phyloP scores from a whole-genome alignment of 1,140 invertebrate genomes.

The Macrostomum lignano region DNA sequence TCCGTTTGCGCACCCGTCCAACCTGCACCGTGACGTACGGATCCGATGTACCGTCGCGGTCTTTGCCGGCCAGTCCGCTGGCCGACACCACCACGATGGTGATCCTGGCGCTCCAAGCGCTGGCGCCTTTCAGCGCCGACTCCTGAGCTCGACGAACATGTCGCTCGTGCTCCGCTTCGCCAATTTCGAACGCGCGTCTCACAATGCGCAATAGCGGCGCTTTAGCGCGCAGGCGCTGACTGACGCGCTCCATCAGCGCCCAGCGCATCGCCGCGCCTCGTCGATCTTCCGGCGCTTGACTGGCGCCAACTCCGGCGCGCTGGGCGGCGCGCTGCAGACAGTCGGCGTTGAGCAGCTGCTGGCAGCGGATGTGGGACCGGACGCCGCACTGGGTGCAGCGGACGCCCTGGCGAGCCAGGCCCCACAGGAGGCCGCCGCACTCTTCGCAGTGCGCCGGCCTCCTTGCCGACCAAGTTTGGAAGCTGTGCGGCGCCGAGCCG shows the following conservation, averaged over 20 bases:
- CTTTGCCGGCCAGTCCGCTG: conserved; percentile 94
- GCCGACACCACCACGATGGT: conserved; percentile 83
- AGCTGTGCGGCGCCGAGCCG: conserved; percentile 93
- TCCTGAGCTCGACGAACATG: no score
- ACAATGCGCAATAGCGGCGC: no score
- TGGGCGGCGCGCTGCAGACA: conserved; percentile 93
- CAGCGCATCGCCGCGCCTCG: no score
- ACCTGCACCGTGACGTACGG: conserved; percentile 99
- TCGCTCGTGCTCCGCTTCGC: no score
- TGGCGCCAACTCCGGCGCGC: no score
- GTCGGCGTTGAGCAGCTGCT: conserved; percentile 95
- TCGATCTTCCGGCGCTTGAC: no score
- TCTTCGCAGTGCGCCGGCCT: conserved; percentile 97
- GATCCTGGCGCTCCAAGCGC: conserved; percentile 99
- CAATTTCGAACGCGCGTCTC: no score
- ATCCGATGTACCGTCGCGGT: conserved; percentile 96
- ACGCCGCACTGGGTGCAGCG: conserved; percentile 92
- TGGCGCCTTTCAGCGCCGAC: conserved; percentile 89
- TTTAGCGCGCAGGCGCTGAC: no score
- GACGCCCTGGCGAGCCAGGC: conserved; percentile 82
- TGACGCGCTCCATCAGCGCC: no score
- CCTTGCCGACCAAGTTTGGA: conserved; percentile 87
- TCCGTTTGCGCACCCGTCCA: conserved; percentile 92
- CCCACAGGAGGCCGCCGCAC: conserved; percentile 92
- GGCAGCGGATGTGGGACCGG: conserved; percentile 98